Base-by-base conservation (phyloP, 2,888 invertebrate genomes). In the Euspilapteryx auroguttella region DNA sequence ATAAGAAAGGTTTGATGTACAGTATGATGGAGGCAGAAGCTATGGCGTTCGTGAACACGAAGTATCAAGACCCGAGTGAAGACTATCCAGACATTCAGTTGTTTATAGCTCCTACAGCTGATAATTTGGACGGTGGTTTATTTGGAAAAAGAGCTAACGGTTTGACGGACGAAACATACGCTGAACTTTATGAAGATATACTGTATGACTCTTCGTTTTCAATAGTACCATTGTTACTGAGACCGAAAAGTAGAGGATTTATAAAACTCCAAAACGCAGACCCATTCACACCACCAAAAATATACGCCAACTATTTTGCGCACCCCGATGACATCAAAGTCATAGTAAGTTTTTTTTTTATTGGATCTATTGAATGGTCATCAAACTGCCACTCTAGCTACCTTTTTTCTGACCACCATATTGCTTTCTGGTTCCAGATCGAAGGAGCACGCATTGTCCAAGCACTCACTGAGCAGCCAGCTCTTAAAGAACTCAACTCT, bases 241-340 rank as follows among this genome's bases (percentile, higher is more conserved):
- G 90, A 28, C 90, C 91, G 0, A 79, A 71, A 36, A 89, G 89
- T 41, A 64, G 83, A 24, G 91, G 91, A 0, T 78, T 66, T 37
- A 49, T 92, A 9, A 66, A 80, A 38, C 58, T 97, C 2, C 79
- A 71, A 38, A 85, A 87, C 26, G 65, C 69, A 1, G 79, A 89
- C 49, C 87, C 93, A 0, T 68, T 78, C 30, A 78, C 85, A 0
- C 83, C 87, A 37, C 93, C 95, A 0, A 55, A 82, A n/a, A 91
- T 97, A 33, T 86, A 89, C 55, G 89, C 96, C 0, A 94, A 94
- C 55, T 96, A 96, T 54, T 87, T 84, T 43, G 59, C 79, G 0
- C 80, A 89, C 44, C 84, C 84, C 0, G 57, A 80, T 20, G 94
- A 94, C 48, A 49, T 90, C 12, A 78, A 81, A 38, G 59, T 83